A percentile compares a stretch with the other conserved stretches of the same genome.
These are phyloP conservation scores for Muntiacus reevesi DNA, from an alignment of 2,113 vertebrate genomes.

Conservation along the genomic window DNA sequence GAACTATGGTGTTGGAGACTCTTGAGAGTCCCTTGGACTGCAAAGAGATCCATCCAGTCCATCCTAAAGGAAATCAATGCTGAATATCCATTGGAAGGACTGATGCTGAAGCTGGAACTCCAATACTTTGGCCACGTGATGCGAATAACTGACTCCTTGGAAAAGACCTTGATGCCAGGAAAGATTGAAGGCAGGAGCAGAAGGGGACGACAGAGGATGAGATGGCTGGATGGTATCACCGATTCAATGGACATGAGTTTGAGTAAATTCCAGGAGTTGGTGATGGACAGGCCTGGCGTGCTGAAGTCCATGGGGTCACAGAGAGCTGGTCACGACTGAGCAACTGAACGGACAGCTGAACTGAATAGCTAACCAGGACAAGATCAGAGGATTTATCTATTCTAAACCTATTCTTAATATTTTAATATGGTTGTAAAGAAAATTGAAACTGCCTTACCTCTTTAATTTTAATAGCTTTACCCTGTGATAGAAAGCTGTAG, in stretches of 20 bases:
- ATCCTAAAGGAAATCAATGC: neutral
- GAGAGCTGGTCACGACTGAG: neutral
- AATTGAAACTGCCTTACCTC: neutral
- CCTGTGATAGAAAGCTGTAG: neutral
- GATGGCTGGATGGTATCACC: neutral
- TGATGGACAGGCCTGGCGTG: neutral
- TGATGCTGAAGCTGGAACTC: neutral
- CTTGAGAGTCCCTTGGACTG: neutral
- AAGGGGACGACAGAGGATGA: neutral
- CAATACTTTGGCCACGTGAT: neutral
- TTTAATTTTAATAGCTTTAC: neutral
- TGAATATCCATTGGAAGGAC: neutral
- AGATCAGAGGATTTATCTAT: neutral
- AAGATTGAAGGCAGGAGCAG: neutral
- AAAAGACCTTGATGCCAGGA: neutral
- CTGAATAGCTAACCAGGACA: neutral
- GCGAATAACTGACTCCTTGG: neutral
- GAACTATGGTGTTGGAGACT: neutral
- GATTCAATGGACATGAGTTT: neutral
- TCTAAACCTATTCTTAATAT: neutral
- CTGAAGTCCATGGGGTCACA: neutral
- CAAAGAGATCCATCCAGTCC: neutral
- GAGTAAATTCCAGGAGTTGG: neutral
- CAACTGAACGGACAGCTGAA: neutral
- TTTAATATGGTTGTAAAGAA: neutral